phyloP scores from a whole-genome alignment of 2,888 invertebrate species.

The Andricus quercusramuli region DNA sequence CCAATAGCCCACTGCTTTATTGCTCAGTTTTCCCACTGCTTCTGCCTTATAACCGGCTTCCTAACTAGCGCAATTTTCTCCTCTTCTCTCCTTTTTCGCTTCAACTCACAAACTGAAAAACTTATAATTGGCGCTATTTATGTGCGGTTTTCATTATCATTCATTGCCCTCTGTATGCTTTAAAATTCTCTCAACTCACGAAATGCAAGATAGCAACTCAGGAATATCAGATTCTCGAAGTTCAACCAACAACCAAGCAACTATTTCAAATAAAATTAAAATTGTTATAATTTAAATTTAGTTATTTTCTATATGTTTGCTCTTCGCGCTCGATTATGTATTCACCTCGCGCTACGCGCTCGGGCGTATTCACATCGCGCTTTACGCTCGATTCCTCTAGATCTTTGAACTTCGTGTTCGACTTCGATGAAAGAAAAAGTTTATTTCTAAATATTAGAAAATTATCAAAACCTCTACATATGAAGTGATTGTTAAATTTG shows the following conservation, averaged over 20 bases:
- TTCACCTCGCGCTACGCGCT: too few species aligned
- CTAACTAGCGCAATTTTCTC: conserved; percentile 30
- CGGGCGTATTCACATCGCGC: too few species aligned
- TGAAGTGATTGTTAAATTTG: too few species aligned
- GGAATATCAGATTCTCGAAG: neutral
- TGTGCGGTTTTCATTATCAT: conserved; percentile 30
- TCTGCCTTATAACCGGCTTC: conserved; percentile 9
- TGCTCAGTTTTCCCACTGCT: conserved; percentile 21
- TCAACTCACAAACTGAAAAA: conserved; percentile 36
- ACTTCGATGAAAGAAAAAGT: too few species aligned
- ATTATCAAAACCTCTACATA: too few species aligned
- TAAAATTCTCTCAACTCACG: conserved; percentile 6
- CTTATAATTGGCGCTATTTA: conserved; percentile 40
- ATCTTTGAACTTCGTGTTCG: too few species aligned
- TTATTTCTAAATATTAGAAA: too few species aligned
- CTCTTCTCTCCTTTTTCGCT: conserved; percentile 19
- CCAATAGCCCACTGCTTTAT: conserved; percentile 35
- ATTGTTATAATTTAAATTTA: too few species aligned
- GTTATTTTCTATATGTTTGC: too few species aligned
- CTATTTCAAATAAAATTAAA: too few species aligned
- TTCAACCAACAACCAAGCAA: neutral
- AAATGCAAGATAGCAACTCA: conserved; percentile 10
- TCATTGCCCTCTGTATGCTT: conserved; percentile 7
- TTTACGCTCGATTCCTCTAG: too few species aligned
- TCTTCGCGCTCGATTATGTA: too few species aligned